Percentiles rank a stretch among this genome's conserved stretches.
phyloP scores from a whole-genome alignment of 2,888 invertebrate species.

The Adela reaumurella region DNA sequence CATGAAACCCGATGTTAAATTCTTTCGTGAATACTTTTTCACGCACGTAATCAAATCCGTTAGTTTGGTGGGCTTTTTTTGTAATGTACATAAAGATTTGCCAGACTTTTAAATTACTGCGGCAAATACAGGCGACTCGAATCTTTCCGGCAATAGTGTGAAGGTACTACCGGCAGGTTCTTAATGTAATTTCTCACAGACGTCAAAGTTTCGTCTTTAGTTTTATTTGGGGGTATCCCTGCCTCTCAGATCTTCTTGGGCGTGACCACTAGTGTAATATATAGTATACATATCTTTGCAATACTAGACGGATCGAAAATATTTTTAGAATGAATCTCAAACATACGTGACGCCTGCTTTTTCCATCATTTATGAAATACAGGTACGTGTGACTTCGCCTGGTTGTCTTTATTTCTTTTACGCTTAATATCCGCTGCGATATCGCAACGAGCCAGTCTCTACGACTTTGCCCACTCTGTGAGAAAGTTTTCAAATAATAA shows the following conservation, averaged over 20 bases:
- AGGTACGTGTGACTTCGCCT: background rate
- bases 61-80: background rate
- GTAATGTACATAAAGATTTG: background rate
- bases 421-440: too few relatives aligned
- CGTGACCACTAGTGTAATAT: too few relatives aligned
- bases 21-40: slow-evolving; percentile 2
- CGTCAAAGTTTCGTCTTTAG: background rate
- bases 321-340: background rate
- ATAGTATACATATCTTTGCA: background rate
- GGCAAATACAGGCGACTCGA: background rate
- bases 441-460: too few relatives aligned
- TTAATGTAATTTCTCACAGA: background rate
- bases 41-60: background rate
- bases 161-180: slow-evolving; percentile 1
- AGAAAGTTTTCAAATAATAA: too few relatives aligned
- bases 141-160: slow-evolving; percentile 3
- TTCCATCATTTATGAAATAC: slow-evolving; percentile 1
- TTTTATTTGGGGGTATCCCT: too few relatives aligned
- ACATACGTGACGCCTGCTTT: background rate
- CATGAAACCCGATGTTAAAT: slow-evolving; percentile 2
- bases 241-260: background rate
- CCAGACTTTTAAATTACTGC: slow-evolving; percentile 1
- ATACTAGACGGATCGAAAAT: background rate
- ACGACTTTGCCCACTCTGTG: too few relatives aligned
- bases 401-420: too few relatives aligned